Base-by-base conservation (phyloP, 2,888 invertebrate species). In the Mermis nigrescens region DNA sequence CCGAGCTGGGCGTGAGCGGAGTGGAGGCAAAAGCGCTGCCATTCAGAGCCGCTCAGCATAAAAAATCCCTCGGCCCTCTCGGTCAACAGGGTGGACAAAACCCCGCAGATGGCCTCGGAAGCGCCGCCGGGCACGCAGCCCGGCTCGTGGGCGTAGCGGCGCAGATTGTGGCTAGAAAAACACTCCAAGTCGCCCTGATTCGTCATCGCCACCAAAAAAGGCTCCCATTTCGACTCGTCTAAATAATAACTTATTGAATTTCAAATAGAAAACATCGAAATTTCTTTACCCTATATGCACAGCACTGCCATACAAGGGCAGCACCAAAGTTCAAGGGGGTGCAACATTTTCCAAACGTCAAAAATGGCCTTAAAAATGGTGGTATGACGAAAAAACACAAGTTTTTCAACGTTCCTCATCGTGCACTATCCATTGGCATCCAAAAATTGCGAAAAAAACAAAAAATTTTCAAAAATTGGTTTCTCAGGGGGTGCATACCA, bases 171-270 rank as follows among this genome's bases (percentile, higher is more conserved):
- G 3, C 60, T 58, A 7, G 64, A 63, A 45, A 65, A 58, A 26
- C 62, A 53, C 45, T 62, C 56, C 12, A 66, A 55, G 57, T 66
- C 64, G n/a, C 66, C 66, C 12, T 63, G 64, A 45, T 66, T 64
- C 32, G 64, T 66, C 55, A 64, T 55, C 4, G 62, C 29, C 26
- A 59, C 61, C 7, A 66, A 57, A 59, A 66, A 66, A 2, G 60
- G 58, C 46, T 66, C 65, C 31, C 27, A 55, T 58, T 46, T 57
- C 27, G 31, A 26, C 15, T 58, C 45, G 32, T 55, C 55, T 55
- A n/a, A 55, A 12, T 24, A 48, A 22, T 7, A 48, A 48, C 51
- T 7, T 48, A 48, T n/a, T n/a, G n/a, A n/a, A n/a, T n/a, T n/a
- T n/a, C n/a, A n/a, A 19, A 19, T 38, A 38, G 12, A 15, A 19